phyloP scores from a whole-genome alignment of 2,113 vertebrate genomes.

The Turnix velox region DNA sequence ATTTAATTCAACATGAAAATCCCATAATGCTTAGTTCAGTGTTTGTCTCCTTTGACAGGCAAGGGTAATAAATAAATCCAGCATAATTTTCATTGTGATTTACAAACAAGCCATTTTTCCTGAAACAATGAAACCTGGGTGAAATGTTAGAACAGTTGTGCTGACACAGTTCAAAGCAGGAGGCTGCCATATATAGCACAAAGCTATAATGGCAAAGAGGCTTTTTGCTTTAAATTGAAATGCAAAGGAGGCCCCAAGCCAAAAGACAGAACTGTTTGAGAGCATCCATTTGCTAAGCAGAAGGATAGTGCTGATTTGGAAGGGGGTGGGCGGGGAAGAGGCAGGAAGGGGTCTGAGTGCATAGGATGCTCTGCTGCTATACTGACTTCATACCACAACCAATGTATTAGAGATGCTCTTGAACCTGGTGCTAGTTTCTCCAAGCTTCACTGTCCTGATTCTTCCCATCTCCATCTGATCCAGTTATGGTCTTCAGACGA shows the following conservation, averaged over 20 bases:
- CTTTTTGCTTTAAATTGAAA: conserved; percentile 65
- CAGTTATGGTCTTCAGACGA: conserved; percentile 68
- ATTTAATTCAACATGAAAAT: conserved; percentile 7
- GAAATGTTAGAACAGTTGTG: conserved; percentile 59
- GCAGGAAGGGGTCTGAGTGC: conserved; percentile 41
- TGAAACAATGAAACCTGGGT: conserved; percentile 58
- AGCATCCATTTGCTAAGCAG: conserved; percentile 64
- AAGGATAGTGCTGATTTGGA: conserved; percentile 49
- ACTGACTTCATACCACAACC: conserved; percentile 68
- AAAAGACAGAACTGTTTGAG: conserved; percentile 63
- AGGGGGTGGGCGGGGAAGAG: conserved; percentile 4
- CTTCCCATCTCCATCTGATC: conserved; percentile 67
- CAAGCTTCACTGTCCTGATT: conserved; percentile 67
- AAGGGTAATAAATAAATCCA: conserved; percentile 36
- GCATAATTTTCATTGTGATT: conserved; percentile 8
- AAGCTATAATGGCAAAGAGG: conserved; percentile 55
- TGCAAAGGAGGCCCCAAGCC: conserved; percentile 63
- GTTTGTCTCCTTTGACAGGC: conserved; percentile 1
- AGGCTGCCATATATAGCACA: conserved; percentile 57
- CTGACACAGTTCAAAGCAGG: conserved; percentile 57
- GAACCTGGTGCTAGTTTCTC: conserved; percentile 66
- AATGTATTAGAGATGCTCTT: conserved; percentile 68
- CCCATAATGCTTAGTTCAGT: not conserved
- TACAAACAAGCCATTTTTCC: conserved; percentile 54
- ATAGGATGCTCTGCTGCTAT: conserved; percentile 64